These are phyloP conservation scores for Cyclopterus lumpus DNA, from an alignment of 2,797 vertebrate species.

Conservation along the genomic window DNA sequence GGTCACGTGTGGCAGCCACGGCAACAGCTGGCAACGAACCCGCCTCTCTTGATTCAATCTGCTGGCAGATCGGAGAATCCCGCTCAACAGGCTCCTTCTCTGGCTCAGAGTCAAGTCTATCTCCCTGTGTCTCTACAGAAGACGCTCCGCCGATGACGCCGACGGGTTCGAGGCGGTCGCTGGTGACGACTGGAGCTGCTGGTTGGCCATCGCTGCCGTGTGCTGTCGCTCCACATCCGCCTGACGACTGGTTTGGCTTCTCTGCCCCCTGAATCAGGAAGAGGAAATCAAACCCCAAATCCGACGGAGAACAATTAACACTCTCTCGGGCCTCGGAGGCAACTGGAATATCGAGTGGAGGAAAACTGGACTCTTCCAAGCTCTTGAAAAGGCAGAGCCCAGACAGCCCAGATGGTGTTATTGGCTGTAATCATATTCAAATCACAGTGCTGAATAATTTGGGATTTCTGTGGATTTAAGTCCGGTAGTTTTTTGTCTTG, in stretches of 20 bases:
- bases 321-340: background rate
- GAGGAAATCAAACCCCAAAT: background rate
- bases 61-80: conserved; percentile 38
- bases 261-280: conserved; percentile 64
- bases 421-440: conserved; percentile 2
- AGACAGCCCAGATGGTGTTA: conserved; percentile 27
- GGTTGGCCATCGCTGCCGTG: conserved; percentile 24
- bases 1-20: conserved; percentile 20
- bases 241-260: conserved; percentile 37
- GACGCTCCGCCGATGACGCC: conserved; percentile 17
- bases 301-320: background rate
- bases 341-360: too few relatives aligned
- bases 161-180: conserved; percentile 29
- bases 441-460: background rate
- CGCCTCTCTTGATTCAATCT: conserved; percentile 22
- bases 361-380: conserved; percentile 4
- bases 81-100: conserved; percentile 43
- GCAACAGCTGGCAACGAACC: conserved; percentile 8
- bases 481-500: background rate
- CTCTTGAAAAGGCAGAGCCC: conserved; percentile 12
- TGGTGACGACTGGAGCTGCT: conserved; percentile 31
- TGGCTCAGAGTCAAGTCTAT: conserved; percentile 36
- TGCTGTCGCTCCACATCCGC: conserved; percentile 35
- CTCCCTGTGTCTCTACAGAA: conserved; percentile 36
- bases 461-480: background rate